Conservation (phyloP, 2,113 vertebrate genomes). For the Accipiter virgatus region DNA sequence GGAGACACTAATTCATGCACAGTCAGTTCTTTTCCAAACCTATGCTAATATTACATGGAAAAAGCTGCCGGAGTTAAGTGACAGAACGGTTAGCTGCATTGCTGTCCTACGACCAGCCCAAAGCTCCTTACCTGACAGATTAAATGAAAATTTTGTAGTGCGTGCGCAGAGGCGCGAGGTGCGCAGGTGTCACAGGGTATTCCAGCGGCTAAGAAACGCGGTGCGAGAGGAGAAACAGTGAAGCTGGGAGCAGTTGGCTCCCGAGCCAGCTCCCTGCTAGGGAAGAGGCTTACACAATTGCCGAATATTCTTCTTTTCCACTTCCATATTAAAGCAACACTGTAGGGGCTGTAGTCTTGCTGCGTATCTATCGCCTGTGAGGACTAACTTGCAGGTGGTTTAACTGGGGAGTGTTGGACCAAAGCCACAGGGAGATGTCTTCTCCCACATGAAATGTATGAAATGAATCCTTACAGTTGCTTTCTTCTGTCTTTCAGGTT, state of each 20-base stretch:
- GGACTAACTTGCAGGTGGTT: neutral
- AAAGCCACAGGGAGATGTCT: neutral
- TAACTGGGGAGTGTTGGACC: neutral
- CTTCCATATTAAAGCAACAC: neutral
- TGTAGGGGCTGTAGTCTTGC: neutral
- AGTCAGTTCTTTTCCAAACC: neutral
- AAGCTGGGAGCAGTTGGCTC: neutral
- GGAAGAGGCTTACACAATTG: neutral
- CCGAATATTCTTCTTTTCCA: neutral
- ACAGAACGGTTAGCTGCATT: neutral
- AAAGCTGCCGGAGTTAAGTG: neutral
- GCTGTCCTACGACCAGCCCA: neutral
- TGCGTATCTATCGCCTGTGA: rapidly evolving
- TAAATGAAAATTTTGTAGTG: neutral
- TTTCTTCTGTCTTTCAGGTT: neutral
- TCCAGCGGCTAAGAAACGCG: neutral
- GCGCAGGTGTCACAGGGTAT: neutral
- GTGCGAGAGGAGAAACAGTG: neutral
- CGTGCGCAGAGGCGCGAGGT: neutral
- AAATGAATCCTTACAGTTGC: neutral
- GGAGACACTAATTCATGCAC: neutral
- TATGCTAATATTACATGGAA: neutral
- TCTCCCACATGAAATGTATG: neutral
- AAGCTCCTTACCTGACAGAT: neutral
- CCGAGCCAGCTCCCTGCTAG: neutral